Base-by-base conservation (phyloP, 2,888 invertebrate genomes). In the Athrips mouffetella region DNA sequence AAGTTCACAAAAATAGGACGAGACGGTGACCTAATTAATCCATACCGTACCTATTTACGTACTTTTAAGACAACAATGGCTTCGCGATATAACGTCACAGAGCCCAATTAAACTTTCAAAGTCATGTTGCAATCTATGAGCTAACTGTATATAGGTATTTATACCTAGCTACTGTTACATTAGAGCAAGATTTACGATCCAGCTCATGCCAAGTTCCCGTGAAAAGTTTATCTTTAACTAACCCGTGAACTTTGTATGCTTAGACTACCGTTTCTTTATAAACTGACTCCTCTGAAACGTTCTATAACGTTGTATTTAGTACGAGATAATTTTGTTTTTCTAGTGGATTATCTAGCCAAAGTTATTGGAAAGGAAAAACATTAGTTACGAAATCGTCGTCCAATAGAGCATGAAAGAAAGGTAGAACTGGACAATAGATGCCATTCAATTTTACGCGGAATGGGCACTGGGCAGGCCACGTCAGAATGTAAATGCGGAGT, bases 321-420 rank as follows among this genome's bases (percentile, higher is more conserved):
- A n/a, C n/a, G n/a, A n/a, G n/a, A n/a, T n/a, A n/a, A n/a, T n/a
- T n/a, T n/a, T n/a, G n/a, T n/a, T n/a, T n/a, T n/a, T n/a, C n/a
- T n/a, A n/a, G 8, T 3, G 1, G 3, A 18, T 8, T 15, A 18
- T 15, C 10, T 35, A 35, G 8, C 10, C 33, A 11, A 51, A 54
- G 48, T 47, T 52, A 55, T 67, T 70, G 62, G 66, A 68, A 75
- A 76, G 72, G 63, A 65, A 70, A 75, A 70, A 71, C 61, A 64
- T 70, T 67, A 70, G 70, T 81, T 80, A 74, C 72, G 72, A 76
- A 73, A 76, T 67, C 50, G 63, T 61, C 54, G 62, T 49, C 60
- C 72, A 73, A 79, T 84, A 66, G 74, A 80, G 73, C 83, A 73
- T 75, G 63, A 63, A 77, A 62, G 66, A 73, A 47, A 50, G 47